Evolutionary conservation across 1,140 invertebrate genomes (phyloP), one percentile per base, ranked within the genome.

Genomic region (Lanistes nyassanus): DNA sequence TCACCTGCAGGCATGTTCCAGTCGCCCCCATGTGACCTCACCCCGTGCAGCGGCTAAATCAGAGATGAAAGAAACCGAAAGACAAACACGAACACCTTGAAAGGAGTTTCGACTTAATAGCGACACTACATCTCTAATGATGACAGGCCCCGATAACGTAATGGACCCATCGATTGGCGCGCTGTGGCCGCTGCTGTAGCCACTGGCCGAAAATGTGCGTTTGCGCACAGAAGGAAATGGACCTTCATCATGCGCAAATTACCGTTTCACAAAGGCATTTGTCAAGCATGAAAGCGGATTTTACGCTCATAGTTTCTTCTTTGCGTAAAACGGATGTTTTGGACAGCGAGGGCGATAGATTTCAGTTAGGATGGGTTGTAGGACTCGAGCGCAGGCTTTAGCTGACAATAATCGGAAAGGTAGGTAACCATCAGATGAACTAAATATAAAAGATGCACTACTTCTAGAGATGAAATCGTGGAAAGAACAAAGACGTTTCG

Each of bases 1-100:
- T 6, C 56, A 60, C 11, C 51, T 23, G 7, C 56, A 65, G 26
- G 19, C 21, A 26, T 19, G 34, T 23, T 3, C 62, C 21, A 67
- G 39, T 1, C 65, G 34, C 13, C 6, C 13, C 29, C 65, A 37
- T 67, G 65, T 67, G 65, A 67, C 23, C 39, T 39, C 37, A 47
- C 34, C 65, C 26, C 23, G 42, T 67, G 65, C 39, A 67, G 42
- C 34, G 21, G 6, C 36, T 67, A 67, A 67, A 67, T 67, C 65
- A 67, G 42, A 67, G 65, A 67, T 67, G 65, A 67, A 67, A 67
- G 65, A 23, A 19, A 42, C 65, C 65, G 65, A 67, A 42, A 39
- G 42, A 37, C 39, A 67, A 67, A 67, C 65, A 67, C 19, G 23
- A 23, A 67, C 65, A 67, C 65, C 65, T 67, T 67, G 29, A 9